A percentile compares a stretch with the other conserved stretches of the same genome.
These are phyloP conservation scores for Spheniscus humboldti DNA, from an alignment of 2,797 vertebrate genomes.

Conservation along the genomic window DNA sequence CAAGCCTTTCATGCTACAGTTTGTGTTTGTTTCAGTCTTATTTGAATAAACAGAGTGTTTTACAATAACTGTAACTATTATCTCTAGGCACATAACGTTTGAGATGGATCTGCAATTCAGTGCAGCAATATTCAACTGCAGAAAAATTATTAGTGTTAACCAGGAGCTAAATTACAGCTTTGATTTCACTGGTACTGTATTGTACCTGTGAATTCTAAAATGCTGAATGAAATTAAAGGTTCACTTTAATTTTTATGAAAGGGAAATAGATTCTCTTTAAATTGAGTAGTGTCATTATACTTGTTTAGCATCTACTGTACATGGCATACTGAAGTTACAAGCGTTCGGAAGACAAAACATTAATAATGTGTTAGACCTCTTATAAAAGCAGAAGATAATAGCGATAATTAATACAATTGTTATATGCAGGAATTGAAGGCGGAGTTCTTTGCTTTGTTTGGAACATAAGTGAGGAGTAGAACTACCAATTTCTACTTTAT, in stretches of 20 bases:
- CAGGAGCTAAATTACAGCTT: conserved; percentile 5
- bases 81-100: background rate
- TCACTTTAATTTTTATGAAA: background rate
- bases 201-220: background rate
- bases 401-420: background rate
- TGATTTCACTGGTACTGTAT: background rate
- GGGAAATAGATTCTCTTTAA: background rate
- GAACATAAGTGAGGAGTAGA: background rate
- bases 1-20: background rate
- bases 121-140: background rate
- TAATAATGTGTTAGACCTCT: background rate
- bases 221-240: background rate
- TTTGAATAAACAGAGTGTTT: conserved; percentile 37
- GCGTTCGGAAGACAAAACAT: background rate
- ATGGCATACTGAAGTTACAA: background rate
- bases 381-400: background rate
- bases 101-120: background rate
- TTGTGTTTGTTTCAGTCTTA: conserved; percentile 19
- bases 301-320: background rate
- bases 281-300: background rate
- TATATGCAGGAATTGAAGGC: background rate
- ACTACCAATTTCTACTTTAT: background rate
- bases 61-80: conserved; percentile 1
- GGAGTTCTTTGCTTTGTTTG: background rate
- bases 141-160: background rate